These are phyloP conservation scores for Drosophila pandora DNA, from an alignment of 1,140 invertebrate species.

Conservation along the genomic window DNA sequence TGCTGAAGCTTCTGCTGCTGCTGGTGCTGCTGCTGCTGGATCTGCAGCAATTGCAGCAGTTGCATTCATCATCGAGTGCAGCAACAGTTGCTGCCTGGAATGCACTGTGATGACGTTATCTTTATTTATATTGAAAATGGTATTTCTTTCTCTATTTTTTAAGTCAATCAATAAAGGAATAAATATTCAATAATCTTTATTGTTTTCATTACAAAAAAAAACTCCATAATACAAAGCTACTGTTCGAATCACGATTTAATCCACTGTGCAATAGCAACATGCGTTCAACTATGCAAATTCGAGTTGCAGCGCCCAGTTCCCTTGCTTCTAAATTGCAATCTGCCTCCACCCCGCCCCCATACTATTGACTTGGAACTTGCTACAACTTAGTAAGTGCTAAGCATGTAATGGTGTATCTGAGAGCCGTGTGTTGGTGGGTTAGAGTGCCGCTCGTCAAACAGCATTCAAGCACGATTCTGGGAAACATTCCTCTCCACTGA, in stretches of 20 bases:
- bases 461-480: constrained; percentile 82
- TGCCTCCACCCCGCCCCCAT: constrained; percentile 3
- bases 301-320: constrained; percentile 45
- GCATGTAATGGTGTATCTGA: constrained; percentile 27
- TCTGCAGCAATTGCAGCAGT: constrained; percentile 61
- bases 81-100: constrained; percentile 72
- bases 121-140: background rate
- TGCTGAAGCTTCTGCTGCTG: constrained; percentile 8
- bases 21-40: background rate
- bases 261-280: constrained; percentile 47
- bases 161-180: background rate
- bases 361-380: constrained; percentile 78
- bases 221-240: too few relatives aligned
- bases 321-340: constrained; percentile 15
- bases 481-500: constrained; percentile 76
- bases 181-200: background rate
- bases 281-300: constrained; percentile 82
- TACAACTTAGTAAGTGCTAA: constrained; percentile 68
- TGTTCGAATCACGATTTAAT: too few relatives aligned
- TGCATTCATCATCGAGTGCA: constrained; percentile 55
- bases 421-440: constrained; percentile 21
- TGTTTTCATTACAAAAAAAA: too few relatives aligned
- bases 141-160: background rate
- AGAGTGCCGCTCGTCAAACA: constrained; percentile 75
- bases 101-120: constrained; percentile 35